Evolutionary conservation across 2,797 vertebrate genomes (phyloP), one percentile per base, ranked within the genome.

Genomic region (Pseudopleuronectes americanus): DNA sequence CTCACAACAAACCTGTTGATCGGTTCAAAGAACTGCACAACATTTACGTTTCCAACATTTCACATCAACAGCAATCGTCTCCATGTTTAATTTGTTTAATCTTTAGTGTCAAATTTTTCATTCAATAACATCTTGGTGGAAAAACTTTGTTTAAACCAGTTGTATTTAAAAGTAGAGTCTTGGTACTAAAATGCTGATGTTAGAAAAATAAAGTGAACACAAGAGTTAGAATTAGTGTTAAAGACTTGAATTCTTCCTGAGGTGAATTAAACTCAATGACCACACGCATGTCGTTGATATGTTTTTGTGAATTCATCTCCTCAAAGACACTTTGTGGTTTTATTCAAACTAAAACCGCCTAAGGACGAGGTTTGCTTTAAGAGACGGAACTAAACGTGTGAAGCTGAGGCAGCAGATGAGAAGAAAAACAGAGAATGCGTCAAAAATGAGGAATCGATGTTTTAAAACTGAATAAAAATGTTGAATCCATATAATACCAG

Each of bases 391-490:
- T 38, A 12, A 38, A 38, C 36, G 12, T 12, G 12, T 3, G 12
- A 38, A 38, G 12, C 36, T 38, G 36, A 33, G 36, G 36, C 36
- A 7, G 14, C 41, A 43, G 41, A 43, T 6, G 41, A 43, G 16
- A 43, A 43, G 41, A 16, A 41, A 41, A 41, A 41, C 10, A 41
- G 14, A 13, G 47, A 54, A 41, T 59, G 57, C 60, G 80, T 69
- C 12, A 59, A 14, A 47, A 57, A 72, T 81, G 63, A 89, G 81
- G 74, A 76, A 77, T 59, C 0, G 64, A 59, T 84, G 85, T 64
- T 74, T 72, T 76, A 16, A 76, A 81, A 71, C 4, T 31, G 10
- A 41, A 41, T 41, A 41, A 13, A 62, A 74, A n/a, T n/a, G n/a
- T n/a, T n/a, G n/a, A n/a, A n/a, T n/a, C 10, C 12, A 13, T 38